Base-by-base conservation (phyloP, 2,797 vertebrate genomes). In the Coluber constrictor region DNA sequence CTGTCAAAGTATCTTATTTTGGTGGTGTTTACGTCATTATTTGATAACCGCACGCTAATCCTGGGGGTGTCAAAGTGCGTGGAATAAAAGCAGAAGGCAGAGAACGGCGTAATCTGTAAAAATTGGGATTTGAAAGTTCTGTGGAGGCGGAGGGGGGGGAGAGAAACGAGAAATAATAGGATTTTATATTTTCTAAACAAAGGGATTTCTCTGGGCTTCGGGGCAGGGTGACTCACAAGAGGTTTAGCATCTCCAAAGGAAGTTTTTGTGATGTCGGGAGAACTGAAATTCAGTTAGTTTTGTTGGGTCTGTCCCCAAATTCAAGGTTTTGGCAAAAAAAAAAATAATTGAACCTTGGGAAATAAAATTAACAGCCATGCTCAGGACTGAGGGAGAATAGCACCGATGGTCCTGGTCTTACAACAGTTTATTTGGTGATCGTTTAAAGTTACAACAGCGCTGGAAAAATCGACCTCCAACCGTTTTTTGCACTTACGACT, bases 41-140 rank as follows among this genome's bases (percentile, higher is more conserved):
- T 95, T 92, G 93, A 94, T 97, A 96, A 95, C 92, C 91, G 92
- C 94, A 95, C 88, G 93, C 93, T 95, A 96, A 96, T 95, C 94
- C 94, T 93, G 87, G 92, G 59, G 66, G 92, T 92, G 91, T 60
- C 7, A 74, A 96, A 96, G 54, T 93, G 90, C 56, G 92, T 94
- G 91, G 43, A 95, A 94, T 94, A 60, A 94, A 95, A n/a, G 61
- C 27, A 13, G 95, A 93, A 94, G 60, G 87, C 87, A 90, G 94
- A 91, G 88, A 94, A 93, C 90, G 87, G 94, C 56, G 1, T 54
- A 54, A 54, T 54, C 51, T 54, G 51, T 54, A 54, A 54, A 96
- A 94, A 95, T 55, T 92, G 79, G 18, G 18, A 29, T 95, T 90
- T 74, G 29, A 54, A n/a, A 23, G 54, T 32, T 83, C 47, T 16